Evolutionary conservation across 2,797 vertebrate species (phyloP).

Genomic region (Nyctalus aviator): DNA sequence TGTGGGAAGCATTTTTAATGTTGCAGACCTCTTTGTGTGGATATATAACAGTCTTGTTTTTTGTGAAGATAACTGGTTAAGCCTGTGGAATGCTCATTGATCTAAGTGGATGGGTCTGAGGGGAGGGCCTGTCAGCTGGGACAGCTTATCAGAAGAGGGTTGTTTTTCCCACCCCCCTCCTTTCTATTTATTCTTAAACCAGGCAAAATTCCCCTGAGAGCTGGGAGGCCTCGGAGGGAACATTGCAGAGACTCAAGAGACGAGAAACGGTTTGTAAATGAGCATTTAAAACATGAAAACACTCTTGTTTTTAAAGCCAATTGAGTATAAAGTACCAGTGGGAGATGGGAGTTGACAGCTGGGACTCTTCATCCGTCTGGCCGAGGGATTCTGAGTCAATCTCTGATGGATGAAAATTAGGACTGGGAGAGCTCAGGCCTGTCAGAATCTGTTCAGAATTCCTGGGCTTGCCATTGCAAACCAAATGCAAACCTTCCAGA

Average conservation of each 20-base stretch:
- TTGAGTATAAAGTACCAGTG: conserved; percentile 73
- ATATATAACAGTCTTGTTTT: neutral
- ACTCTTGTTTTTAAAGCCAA: conserved; percentile 81
- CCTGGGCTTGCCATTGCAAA: conserved; percentile 74
- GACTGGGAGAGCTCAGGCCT: conserved; percentile 62
- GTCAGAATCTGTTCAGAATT: conserved; percentile 78
- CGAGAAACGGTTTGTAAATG: conserved; percentile 78
- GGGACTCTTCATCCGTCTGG: conserved; percentile 64
- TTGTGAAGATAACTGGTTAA: conserved; percentile 42
- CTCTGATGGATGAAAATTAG: conserved; percentile 70
- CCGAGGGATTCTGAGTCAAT: conserved; percentile 67
- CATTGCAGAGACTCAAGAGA: conserved; percentile 79
- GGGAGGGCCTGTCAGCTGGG: conserved; percentile 54
- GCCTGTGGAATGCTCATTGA: conserved; percentile 72
- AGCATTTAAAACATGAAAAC: conserved; percentile 83
- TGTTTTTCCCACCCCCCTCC: conserved; percentile 60
- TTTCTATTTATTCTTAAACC: conserved; percentile 66
- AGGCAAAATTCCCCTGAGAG: conserved; percentile 63
- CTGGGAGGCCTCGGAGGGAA: conserved; percentile 65
- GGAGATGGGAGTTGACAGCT: conserved; percentile 74
- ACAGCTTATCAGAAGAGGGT: conserved; percentile 69
- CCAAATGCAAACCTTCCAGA: conserved; percentile 75
- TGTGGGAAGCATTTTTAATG: conserved; percentile 40
- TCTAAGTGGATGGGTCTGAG: conserved; percentile 64
- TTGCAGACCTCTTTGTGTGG: neutral